A percentile compares a stretch with the other conserved stretches of the same genome.
Evolutionary conservation across 1,140 invertebrate species (phyloP).

Genomic region (Ctenoplectra terminalis): DNA sequence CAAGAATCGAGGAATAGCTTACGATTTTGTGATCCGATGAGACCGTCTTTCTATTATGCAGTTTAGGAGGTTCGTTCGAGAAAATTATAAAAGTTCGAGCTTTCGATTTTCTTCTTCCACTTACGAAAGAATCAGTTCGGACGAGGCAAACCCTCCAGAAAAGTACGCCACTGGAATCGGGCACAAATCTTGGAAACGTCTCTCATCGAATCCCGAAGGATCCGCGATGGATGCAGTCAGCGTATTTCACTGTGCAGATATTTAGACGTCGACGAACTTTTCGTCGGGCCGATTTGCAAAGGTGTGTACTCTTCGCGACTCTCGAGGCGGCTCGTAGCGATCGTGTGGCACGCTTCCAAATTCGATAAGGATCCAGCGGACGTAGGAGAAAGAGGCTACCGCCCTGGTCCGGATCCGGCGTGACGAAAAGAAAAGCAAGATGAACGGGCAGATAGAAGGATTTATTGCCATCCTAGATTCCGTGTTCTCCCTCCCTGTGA

Average conservation of each 20-base stretch:
- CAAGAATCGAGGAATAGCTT: too few relatives aligned
- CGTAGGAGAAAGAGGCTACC: background rate
- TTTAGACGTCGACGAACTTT: constrained; percentile 41
- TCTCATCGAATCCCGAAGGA: background rate
- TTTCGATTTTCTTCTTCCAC: background rate
- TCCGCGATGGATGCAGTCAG: background rate
- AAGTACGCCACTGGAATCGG: background rate
- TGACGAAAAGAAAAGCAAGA: constrained; percentile 45
- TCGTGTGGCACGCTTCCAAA: constrained; percentile 57
- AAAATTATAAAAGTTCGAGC: too few relatives aligned
- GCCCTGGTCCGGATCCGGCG: background rate
- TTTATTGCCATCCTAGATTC: constrained; percentile 49
- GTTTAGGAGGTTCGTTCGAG: too few relatives aligned
- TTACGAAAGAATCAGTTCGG: background rate
- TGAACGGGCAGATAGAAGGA: constrained; percentile 51
- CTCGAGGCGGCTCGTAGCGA: constrained; percentile 10
- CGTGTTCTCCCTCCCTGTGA: too few relatives aligned
- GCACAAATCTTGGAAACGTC: constrained; percentile 17
- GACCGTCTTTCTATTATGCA: too few relatives aligned
- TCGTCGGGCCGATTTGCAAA: constrained; percentile 44
- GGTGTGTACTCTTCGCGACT: constrained; percentile 37
- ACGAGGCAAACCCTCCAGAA: background rate
- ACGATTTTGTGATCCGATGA: too few relatives aligned
- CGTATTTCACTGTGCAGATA: constrained; percentile 37
- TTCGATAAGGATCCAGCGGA: constrained; percentile 54